Evolutionary conservation across 2,113 vertebrate genomes (phyloP), one percentile per base, ranked within the genome.

Genomic region (Sylvicapra grimmia): DNA sequence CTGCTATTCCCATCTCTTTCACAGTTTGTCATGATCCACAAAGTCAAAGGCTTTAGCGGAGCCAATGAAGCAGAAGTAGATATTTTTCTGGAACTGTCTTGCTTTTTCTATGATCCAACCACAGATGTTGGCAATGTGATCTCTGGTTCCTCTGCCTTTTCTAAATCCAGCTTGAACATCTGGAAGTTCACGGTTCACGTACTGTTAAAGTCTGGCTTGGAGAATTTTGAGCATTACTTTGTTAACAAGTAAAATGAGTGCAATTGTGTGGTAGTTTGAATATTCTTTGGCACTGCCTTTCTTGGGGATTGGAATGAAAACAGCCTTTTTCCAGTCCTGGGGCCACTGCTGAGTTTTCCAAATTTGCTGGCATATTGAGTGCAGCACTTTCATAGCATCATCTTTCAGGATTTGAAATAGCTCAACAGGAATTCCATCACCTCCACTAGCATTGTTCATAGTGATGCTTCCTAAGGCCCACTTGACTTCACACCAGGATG

Each of bases 171-270:
- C n/a, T 72, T 40, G 68, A 40, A 72, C n/a, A 72, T 72, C 19
- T 72, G 68, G 19, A 23, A 72, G n/a, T 40, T 72, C n/a, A 72
- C 0, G 1, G 19, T 72, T 72, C 21, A 23, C 0, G 0, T 72
- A 40, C 10, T 40, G 10, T 40, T 40, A n/a, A 72, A 40, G n/a
- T 12, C 68, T 72, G 68, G 18, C n/a, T 72, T 72, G n/a, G 68
- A 23, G 68, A 72, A 72, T 72, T 40, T 72, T 72, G 68, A 72
- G n/a, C n/a, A 40, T 40, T 72, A 72, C 68, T 72, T 72, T 72
- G 19, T 21, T 72, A 72, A 12, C 68, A 40, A 40, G 68, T 72
- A 10, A 72, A 40, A 72, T 72, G 19, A 72, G n/a, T 72, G 9
- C 19, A 40, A 6, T 23, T 72, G n/a, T 12, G 10, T 40, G n/a